A percentile compares a stretch with the other conserved stretches of the same genome.
phyloP scores from a whole-genome alignment of 1,140 invertebrate genomes.

The Cotesia chilonis region DNA sequence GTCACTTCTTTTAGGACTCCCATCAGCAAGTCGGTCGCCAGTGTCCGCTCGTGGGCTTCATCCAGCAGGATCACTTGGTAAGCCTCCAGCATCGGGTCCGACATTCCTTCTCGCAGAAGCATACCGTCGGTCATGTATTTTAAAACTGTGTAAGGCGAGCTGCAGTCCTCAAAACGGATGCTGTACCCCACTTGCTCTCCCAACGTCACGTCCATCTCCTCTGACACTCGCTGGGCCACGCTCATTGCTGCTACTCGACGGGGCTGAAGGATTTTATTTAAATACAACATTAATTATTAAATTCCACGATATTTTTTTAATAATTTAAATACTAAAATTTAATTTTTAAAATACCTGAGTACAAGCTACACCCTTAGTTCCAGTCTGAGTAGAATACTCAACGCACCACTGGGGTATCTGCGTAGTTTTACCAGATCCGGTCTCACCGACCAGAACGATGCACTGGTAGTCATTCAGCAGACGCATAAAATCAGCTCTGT shows the following conservation, averaged over 20 bases:
- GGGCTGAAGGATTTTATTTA: conserved; percentile 63
- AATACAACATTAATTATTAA: too few relatives aligned
- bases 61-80: conserved; percentile 97
- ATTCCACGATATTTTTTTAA: too few relatives aligned
- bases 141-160: conserved; percentile 89
- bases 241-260: conserved; percentile 98
- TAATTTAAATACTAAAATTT: too few relatives aligned
- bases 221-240: conserved; percentile 96
- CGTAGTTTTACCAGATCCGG: conserved; percentile 97
- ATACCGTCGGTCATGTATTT: conserved; percentile 99
- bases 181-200: conserved; percentile 94
- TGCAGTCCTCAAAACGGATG: conserved; percentile 99
- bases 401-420: conserved; percentile 95
- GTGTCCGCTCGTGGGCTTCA: conserved; percentile 98
- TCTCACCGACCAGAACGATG: conserved; percentile 95
- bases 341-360: conserved; percentile 72
- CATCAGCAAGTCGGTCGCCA: conserved; percentile 99
- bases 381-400: conserved; percentile 81
- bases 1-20: conserved; percentile 98
- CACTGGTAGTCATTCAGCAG: conserved; percentile 88
- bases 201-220: conserved; percentile 98
- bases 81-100: conserved; percentile 95
- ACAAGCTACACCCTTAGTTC: conserved; percentile 90
- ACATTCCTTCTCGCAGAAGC: conserved; percentile 98
- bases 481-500: conserved; percentile 95